Conservation (phyloP, 1,140 invertebrate species). For the Scaptomyza montana region DNA sequence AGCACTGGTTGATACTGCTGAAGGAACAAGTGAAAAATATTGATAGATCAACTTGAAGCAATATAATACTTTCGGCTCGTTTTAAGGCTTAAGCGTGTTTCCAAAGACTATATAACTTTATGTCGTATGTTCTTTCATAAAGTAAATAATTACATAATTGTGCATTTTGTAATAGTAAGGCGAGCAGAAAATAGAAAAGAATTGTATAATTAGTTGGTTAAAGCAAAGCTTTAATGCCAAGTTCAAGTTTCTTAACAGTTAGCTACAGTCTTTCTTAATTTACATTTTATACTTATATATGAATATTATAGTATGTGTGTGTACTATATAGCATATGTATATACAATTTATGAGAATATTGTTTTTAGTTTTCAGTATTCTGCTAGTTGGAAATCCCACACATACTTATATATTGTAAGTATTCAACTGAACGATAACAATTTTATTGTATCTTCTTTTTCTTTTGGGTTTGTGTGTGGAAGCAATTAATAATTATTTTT, state of each 20-base stretch:
- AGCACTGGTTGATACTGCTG: not conserved
- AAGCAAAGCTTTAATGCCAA: slow-evolving; percentile 41
- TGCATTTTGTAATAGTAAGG: slow-evolving; percentile 15
- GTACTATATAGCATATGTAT: slow-evolving; percentile 37
- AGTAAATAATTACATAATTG: slow-evolving; percentile 18
- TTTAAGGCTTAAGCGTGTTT: slow-evolving; percentile 40
- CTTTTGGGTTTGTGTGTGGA: slow-evolving; percentile 44
- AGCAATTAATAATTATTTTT: slow-evolving; percentile 41
- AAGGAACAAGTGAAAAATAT: not conserved
- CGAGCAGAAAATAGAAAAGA: slow-evolving; percentile 15
- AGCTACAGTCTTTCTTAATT: slow-evolving; percentile 79
- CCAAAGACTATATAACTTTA: not conserved
- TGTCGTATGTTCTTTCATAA: slow-evolving; percentile 9
- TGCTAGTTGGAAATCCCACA: slow-evolving; percentile 45
- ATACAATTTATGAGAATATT: slow-evolving; percentile 48
- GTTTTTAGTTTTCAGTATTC: slow-evolving; percentile 41
- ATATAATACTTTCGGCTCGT: slow-evolving; percentile 22
- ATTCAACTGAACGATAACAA: slow-evolving; percentile 53
- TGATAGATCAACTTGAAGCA: slow-evolving; percentile 30
- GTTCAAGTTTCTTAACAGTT: slow-evolving; percentile 60
- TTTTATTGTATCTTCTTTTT: slow-evolving; percentile 56
- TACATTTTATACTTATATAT: slow-evolving; percentile 34
- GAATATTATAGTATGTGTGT: not conserved
- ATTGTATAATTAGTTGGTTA: not conserved
- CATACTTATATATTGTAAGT: slow-evolving; percentile 42